phyloP scores from a whole-genome alignment of 2,113 vertebrate genomes.

The Gallinago media region DNA sequence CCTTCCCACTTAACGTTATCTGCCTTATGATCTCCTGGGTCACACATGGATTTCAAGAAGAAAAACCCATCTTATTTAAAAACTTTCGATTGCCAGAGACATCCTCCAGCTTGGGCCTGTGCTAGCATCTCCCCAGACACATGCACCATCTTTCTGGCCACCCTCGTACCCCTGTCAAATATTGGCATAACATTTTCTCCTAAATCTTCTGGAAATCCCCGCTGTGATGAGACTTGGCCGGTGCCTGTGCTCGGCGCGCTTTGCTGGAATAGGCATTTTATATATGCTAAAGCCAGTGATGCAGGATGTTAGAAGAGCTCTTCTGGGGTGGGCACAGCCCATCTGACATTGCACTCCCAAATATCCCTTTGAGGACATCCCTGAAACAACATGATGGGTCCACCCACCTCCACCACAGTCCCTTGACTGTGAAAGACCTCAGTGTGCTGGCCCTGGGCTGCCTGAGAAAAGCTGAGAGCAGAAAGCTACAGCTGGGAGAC shows the following conservation, averaged over 20 bases:
- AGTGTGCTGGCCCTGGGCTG: not conserved
- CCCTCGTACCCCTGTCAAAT: not conserved
- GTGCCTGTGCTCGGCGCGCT: not conserved
- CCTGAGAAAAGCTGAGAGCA: not conserved
- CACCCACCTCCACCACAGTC: accelerated
- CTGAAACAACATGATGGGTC: not conserved
- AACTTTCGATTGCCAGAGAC: not conserved
- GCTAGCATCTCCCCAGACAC: not conserved
- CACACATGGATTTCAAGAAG: not conserved
- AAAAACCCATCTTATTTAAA: not conserved
- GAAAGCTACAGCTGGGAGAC: not conserved
- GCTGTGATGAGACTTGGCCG: not conserved
- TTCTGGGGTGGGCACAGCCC: not conserved
- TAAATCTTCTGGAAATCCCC: conserved; percentile 59
- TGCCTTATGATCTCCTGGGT: conserved; percentile 29
- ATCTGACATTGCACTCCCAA: not conserved
- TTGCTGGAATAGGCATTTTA: conserved; percentile 5
- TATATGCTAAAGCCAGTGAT: not conserved
- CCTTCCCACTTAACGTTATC: conserved; percentile 44
- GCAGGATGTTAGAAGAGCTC: not conserved
- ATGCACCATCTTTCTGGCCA: not conserved
- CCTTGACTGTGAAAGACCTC: not conserved
- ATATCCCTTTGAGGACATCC: not conserved
- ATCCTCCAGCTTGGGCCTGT: not conserved
- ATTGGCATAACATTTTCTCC: conserved; percentile 14